Evolutionary conservation across 2,888 invertebrate species (phyloP).

Genomic region (Abrostola tripartita): DNA sequence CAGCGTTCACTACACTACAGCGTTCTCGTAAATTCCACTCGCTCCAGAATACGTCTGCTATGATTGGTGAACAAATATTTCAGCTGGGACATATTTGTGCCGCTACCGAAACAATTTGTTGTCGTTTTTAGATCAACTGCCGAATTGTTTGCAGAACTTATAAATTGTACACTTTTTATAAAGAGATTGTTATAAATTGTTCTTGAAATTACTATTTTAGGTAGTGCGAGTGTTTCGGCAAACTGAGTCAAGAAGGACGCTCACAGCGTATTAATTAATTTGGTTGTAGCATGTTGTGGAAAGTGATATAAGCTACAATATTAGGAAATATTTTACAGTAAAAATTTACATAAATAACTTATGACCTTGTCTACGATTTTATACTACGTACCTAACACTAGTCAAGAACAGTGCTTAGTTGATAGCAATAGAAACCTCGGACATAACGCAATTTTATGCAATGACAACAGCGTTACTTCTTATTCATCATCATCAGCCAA

Average conservation of each 20-base stretch:
- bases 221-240: not conserved
- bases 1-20: not conserved
- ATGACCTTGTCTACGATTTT: too few species aligned
- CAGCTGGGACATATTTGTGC: constrained; percentile 55
- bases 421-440: too few species aligned
- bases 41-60: constrained; percentile 42
- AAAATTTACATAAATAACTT: too few species aligned
- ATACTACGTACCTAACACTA: too few species aligned
- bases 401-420: too few species aligned
- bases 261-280: not conserved
- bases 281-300: not conserved
- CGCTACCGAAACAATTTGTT: constrained; percentile 61
- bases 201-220: constrained; percentile 24
- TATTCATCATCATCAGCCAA: too few species aligned
- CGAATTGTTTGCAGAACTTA: constrained; percentile 64
- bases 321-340: too few species aligned
- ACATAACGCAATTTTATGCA: too few species aligned
- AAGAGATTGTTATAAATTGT: constrained; percentile 17
- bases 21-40: not conserved
- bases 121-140: constrained; percentile 60
- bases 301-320: too few species aligned
- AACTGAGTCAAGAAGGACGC: not conserved
- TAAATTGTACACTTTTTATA: constrained; percentile 41
- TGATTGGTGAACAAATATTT: constrained; percentile 53
- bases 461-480: too few species aligned